Percentiles rank a stretch among this genome's conserved stretches.
Evolutionary conservation across 2,113 vertebrate species (phyloP).

Genomic region (Uropsilus gracilis): DNA sequence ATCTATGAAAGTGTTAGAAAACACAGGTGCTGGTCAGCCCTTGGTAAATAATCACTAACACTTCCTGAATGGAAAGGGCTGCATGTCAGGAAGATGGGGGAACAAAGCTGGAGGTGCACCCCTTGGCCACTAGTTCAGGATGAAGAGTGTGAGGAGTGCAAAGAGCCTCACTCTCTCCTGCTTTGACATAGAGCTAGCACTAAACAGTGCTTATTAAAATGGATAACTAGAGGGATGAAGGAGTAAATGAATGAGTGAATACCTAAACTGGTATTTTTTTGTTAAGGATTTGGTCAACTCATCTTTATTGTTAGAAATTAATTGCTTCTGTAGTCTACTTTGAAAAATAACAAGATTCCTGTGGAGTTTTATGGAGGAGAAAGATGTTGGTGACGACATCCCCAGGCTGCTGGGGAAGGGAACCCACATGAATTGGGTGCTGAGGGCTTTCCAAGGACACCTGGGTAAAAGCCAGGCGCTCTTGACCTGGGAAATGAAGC

Average conservation of each 20-base stretch:
- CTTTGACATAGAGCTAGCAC: no score
- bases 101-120: not conserved
- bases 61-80: not conserved
- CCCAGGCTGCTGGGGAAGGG: not conserved
- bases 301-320: constrained; percentile 34
- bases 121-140: not conserved
- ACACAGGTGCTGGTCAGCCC: no score
- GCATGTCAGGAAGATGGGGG: not conserved
- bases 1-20: not conserved
- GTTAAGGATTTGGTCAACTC: not conserved
- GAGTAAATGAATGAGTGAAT: no score
- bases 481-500: not conserved
- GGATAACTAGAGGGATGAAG: not conserved
- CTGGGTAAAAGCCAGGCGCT: not conserved
- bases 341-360: constrained; percentile 32
- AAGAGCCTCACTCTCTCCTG: not conserved
- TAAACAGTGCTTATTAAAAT: not conserved
- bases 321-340: constrained; percentile 30
- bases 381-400: not conserved
- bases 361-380: not conserved
- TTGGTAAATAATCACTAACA: not conserved
- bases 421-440: not conserved
- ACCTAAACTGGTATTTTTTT: not conserved
- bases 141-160: not conserved
- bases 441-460: not conserved